A percentile compares a stretch with the other conserved stretches of the same genome.
Conservation (phyloP, 2,113 vertebrate genomes). For the Bufo bufo region DNA sequence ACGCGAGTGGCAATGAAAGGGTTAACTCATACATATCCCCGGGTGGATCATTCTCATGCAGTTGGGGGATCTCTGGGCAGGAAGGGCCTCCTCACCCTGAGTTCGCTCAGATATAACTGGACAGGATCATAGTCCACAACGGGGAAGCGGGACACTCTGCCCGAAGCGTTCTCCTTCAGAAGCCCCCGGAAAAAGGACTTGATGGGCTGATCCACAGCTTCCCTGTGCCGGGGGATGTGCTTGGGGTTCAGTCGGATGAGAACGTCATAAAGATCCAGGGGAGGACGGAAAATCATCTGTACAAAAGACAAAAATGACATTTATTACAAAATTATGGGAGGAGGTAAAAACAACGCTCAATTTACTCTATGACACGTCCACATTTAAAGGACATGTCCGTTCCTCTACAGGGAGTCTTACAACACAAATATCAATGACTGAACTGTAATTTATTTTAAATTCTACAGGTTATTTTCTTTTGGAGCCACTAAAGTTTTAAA, state of each 20-base stretch:
- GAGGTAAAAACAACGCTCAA: neutral
- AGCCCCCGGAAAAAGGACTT: constrained; percentile 77
- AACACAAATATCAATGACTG: too few species aligned
- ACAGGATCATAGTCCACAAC: constrained; percentile 90
- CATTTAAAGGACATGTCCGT: neutral
- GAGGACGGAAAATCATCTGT: constrained; percentile 89
- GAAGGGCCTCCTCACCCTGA: constrained; percentile 77
- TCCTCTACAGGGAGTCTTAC: too few species aligned
- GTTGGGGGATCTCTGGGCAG: neutral
- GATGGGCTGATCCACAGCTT: constrained; percentile 78
- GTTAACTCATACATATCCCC: neutral
- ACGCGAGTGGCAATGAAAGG: neutral
- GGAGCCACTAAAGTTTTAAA: too few species aligned
- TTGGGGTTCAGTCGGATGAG: constrained; percentile 84
- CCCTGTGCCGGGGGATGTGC: constrained; percentile 84
- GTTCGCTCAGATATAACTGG: constrained; percentile 82
- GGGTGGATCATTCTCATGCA: neutral
- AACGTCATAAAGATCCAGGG: constrained; percentile 87
- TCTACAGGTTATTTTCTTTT: too few species aligned
- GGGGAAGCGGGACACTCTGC: constrained; percentile 74
- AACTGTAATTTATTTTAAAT: too few species aligned
- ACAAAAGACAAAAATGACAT: constrained; percentile 15
- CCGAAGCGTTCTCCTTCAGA: constrained; percentile 31
- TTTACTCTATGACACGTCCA: neutral
- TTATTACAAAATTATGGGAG: neutral